A percentile compares a stretch with the other conserved stretches of the same genome.
phyloP scores from a whole-genome alignment of 2,797 vertebrate genomes.

The Rhynchonycteris naso region DNA sequence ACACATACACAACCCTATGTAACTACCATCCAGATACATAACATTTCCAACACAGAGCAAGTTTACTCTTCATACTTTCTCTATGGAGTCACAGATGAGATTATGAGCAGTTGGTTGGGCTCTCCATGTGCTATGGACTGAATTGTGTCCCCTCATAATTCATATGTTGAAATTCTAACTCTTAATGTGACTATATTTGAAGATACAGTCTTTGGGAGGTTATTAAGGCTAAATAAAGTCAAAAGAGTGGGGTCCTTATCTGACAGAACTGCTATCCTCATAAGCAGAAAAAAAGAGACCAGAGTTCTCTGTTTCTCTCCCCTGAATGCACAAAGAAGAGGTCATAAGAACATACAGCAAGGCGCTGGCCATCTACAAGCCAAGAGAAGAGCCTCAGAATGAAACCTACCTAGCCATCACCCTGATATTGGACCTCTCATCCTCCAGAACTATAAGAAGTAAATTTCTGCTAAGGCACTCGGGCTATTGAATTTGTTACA shows the following conservation, averaged over 20 bases:
- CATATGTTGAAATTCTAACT: background rate
- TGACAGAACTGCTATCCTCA: background rate
- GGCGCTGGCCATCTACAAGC: rapidly evolving
- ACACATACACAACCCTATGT: background rate
- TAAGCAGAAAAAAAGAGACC: background rate
- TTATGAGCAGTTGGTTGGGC: background rate
- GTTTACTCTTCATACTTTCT: background rate
- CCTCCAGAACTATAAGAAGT: background rate
- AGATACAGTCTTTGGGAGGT: background rate
- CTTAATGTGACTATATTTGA: background rate
- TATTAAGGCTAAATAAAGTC: background rate
- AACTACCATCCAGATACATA: background rate
- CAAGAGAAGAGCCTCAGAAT: background rate
- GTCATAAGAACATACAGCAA: background rate
- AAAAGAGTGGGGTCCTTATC: background rate
- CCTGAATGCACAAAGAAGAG: background rate
- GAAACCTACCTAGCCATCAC: background rate
- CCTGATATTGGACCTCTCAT: background rate
- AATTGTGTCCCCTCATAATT: background rate
- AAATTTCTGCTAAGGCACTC: background rate
- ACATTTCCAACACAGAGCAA: background rate
- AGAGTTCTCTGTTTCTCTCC: too few relatives aligned
- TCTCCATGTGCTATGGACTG: background rate
- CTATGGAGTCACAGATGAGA: too few relatives aligned
- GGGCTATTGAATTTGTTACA: background rate